These are phyloP conservation scores for Margaritifera margaritifera DNA, from an alignment of 2,888 invertebrate species.

Conservation along the genomic window DNA sequence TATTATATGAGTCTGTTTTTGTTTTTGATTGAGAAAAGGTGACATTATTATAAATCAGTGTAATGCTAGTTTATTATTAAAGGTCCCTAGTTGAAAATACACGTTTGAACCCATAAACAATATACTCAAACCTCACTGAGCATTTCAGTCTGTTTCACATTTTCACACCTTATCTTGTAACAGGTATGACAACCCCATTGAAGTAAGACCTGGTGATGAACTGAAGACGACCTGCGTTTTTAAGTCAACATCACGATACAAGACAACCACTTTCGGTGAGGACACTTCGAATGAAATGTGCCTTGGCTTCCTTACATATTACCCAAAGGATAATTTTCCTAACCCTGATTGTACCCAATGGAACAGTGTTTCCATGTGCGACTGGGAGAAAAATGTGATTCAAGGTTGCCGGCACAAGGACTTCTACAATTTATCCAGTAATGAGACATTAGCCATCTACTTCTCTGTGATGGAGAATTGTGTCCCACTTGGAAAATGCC, in stretches of 20 bases:
- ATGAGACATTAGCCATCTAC: slow-evolving; percentile 1
- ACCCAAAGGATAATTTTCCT: slow-evolving; percentile 8
- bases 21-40: no score
- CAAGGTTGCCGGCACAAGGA: no score
- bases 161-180: background rate
- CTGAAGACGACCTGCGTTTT: slow-evolving; percentile 32
- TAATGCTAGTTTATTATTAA: no score
- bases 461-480: slow-evolving; percentile 1
- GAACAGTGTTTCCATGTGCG: slow-evolving; percentile 5
- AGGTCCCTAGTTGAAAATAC: no score
- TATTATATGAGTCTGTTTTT: no score
- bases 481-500: background rate
- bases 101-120: no score
- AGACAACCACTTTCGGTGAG: slow-evolving; percentile 18
- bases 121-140: no score
- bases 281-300: slow-evolving; percentile 29
- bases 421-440: no score
- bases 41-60: no score
- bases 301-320: slow-evolving; percentile 3
- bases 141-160: no score
- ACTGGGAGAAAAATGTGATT: background rate
- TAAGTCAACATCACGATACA: slow-evolving; percentile 14
- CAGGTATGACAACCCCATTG: slow-evolving; percentile 22
- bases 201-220: slow-evolving; percentile 37
- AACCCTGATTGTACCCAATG: slow-evolving; percentile 6